Base-by-base conservation (phyloP, 2,888 invertebrate species). In the Clusia tigrina region DNA sequence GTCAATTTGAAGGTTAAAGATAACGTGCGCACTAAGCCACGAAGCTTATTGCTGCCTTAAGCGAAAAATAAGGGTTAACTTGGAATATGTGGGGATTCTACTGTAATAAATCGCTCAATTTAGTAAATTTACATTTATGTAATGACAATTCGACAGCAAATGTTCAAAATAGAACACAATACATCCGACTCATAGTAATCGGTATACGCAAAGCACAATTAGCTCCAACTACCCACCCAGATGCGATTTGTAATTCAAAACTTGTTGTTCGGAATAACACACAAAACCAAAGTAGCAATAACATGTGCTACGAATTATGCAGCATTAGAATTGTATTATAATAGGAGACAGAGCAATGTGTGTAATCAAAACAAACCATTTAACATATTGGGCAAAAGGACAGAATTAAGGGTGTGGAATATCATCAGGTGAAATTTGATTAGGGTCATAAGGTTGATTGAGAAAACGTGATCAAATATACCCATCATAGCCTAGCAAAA, bases 351-450 rank as follows among this genome's bases (percentile, higher is more conserved):
- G 73, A 66, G 60, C 73, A 67, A 71, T 67, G 66, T n/a, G n/a
- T 75, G 73, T 75, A 78, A 77, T 75, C 78, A 77, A 74, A 77
- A 73, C 73, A 72, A 74, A 75, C 74, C 71, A 52, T 60, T 60
- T 60, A 18, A 42, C 57, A 73, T 73, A 71, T 67, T 54, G 62
- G 18, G 20, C 48, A 54, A 48, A 52, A 46, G 53, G 32, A 26
- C 32, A 18, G 48, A 61, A 52, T 46, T 5, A 32, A 32, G 32
- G 32, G 32, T 18, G 38, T 55, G 20, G 46, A 67, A 63, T 72
- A 72, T 74, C 79, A 79, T 79, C 79, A 79, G 79, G 79, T 79
- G 78, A 77, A 77, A 78, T 79, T 79, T 79, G 79, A 79, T 79
- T 76, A 78, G 79, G 78, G 80, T 79, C 80, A 76, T 79, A 77